These are phyloP conservation scores for Drusus annulatus DNA, from an alignment of 1,140 invertebrate species.

Conservation along the genomic window DNA sequence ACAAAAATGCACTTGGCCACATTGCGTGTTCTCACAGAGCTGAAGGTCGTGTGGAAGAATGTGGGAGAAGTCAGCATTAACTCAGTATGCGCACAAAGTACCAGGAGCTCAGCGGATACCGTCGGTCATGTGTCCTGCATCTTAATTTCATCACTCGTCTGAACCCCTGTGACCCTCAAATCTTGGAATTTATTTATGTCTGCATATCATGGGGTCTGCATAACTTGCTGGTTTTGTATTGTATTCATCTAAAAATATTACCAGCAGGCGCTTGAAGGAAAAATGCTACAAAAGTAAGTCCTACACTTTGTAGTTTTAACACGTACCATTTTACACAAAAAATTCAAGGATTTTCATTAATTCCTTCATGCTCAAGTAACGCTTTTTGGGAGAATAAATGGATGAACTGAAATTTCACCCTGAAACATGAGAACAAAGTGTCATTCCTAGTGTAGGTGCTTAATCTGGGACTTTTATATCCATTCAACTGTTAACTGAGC, in stretches of 20 bases:
- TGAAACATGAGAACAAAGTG: no score
- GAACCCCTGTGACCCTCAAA: conserved; percentile 28
- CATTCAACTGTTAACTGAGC: no score
- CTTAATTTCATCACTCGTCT: conserved; percentile 6
- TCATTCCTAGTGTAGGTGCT: no score
- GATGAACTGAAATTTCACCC: no score
- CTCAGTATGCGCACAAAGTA: neutral
- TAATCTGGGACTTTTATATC: no score
- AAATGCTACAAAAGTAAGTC: no score
- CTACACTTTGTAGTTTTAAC: neutral
- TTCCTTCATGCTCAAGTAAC: no score
- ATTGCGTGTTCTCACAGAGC: neutral
- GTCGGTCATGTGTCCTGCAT: conserved; percentile 13
- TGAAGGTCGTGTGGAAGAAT: conserved; percentile 15
- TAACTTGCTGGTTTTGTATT: no score
- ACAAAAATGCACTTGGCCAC: conserved; percentile 1
- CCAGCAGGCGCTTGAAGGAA: no score
- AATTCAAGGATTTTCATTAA: no score
- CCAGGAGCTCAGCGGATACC: neutral
- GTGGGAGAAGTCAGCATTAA: neutral
- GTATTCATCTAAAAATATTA: no score
- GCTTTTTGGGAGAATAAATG: no score
- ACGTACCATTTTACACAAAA: neutral
- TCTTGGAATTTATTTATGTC: neutral
- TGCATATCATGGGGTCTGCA: neutral